Evolutionary conservation across 2,888 invertebrate genomes (phyloP).

Genomic region (Conops quadrifasciatus): DNA sequence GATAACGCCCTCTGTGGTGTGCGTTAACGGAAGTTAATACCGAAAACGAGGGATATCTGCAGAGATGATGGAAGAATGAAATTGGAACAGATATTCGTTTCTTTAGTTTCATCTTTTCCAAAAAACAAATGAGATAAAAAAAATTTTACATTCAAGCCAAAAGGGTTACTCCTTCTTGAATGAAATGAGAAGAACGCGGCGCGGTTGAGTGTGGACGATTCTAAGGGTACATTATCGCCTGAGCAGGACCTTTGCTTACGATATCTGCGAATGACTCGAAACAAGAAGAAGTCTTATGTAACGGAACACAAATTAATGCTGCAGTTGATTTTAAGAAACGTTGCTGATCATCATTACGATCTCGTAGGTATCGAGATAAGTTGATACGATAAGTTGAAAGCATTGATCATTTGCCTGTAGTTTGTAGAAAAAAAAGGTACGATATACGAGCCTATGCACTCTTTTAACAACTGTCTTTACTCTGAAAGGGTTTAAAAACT

Average conservation of each 20-base stretch:
- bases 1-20: conserved; percentile 46
- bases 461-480: neutral
- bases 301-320: neutral
- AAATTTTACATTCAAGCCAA: too few species aligned
- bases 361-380: conserved; percentile 2
- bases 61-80: neutral
- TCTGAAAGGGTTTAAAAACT: neutral
- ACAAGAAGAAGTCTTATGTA: too few species aligned
- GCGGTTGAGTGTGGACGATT: too few species aligned
- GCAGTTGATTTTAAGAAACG: conserved; percentile 7
- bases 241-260: too few species aligned
- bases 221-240: too few species aligned
- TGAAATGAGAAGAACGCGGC: too few species aligned
- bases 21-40: conserved; percentile 60
- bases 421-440: conserved; percentile 1
- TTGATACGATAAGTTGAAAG: neutral
- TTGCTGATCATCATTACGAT: conserved; percentile 1
- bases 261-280: conserved; percentile 14
- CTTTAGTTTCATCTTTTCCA: neutral
- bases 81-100: too few species aligned
- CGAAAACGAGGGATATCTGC: neutral
- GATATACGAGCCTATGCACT: neutral
- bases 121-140: too few species aligned
- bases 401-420: conserved; percentile 6
- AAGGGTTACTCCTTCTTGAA: too few species aligned